phyloP scores from a whole-genome alignment of 1,140 invertebrate species.

The Pseudomyrmex sp. region DNA sequence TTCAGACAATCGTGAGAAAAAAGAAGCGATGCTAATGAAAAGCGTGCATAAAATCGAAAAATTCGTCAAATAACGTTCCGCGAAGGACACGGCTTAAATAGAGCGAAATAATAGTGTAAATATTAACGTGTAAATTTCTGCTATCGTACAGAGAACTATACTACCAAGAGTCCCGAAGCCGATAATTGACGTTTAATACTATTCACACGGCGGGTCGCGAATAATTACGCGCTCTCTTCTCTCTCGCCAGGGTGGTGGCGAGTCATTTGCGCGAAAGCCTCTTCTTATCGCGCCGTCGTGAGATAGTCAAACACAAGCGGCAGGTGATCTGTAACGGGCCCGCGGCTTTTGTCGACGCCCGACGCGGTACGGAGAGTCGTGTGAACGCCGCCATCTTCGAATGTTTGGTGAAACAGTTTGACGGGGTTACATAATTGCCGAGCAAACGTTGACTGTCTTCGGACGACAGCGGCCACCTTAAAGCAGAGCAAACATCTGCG shows the following conservation, averaged over 20 bases:
- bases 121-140: slow-evolving; percentile 1
- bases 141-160: background rate
- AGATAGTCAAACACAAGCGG: slow-evolving; percentile 81
- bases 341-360: slow-evolving; percentile 70
- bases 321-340: slow-evolving; percentile 79
- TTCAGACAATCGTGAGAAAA: slow-evolving; percentile 9
- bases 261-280: slow-evolving; percentile 64
- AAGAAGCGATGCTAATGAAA: background rate
- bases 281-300: slow-evolving; percentile 77
- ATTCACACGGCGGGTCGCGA: background rate
- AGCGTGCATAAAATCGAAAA: background rate
- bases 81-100: background rate
- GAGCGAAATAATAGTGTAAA: background rate
- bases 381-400: slow-evolving; percentile 74
- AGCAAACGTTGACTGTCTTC: slow-evolving; percentile 82
- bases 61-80: background rate
- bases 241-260: slow-evolving; percentile 40
- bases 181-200: slow-evolving; percentile 31
- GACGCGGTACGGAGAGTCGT: slow-evolving; percentile 69
- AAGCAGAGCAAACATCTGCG: slow-evolving; percentile 70
- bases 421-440: slow-evolving; percentile 81
- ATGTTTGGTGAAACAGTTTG: slow-evolving; percentile 83
- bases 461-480: slow-evolving; percentile 62
- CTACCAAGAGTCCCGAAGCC: background rate
- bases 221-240: slow-evolving; percentile 10